Evolutionary conservation across 2,888 invertebrate genomes (phyloP).

Genomic region (Physocephala rufipes): DNA sequence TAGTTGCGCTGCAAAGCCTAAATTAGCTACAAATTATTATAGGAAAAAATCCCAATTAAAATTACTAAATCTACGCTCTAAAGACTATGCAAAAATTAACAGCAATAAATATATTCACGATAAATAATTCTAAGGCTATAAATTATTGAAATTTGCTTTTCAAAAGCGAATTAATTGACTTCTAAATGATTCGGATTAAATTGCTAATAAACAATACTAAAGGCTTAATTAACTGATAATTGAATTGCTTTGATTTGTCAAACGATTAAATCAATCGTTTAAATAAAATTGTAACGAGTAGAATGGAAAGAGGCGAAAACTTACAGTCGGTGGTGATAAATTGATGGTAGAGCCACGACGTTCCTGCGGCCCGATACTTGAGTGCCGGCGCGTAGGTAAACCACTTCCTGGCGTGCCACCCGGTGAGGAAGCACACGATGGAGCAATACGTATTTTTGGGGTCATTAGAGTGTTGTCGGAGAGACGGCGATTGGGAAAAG

Average conservation of each 20-base stretch:
- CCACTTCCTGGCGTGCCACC: conserved; percentile 77
- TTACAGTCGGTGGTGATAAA: conserved; percentile 89
- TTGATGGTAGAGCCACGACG: conserved; percentile 84
- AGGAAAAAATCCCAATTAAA: too few relatives aligned
- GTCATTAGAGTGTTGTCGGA: conserved; percentile 93
- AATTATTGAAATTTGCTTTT: conserved; percentile 1
- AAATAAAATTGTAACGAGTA: not conserved
- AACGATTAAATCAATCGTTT: not conserved
- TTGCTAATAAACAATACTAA: not conserved
- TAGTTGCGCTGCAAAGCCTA: too few relatives aligned
- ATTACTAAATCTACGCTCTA: not conserved
- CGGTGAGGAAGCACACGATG: conserved; percentile 87
- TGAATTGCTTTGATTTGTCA: not conserved
- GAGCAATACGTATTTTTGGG: conserved; percentile 87
- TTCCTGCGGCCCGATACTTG: conserved; percentile 91
- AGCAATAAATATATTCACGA: too few relatives aligned
- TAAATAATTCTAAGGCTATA: not conserved
- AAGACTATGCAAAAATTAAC: not conserved
- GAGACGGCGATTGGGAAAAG: conserved; percentile 85
- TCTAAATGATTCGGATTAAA: not conserved
- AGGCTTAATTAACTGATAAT: not conserved
- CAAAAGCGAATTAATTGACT: not conserved
- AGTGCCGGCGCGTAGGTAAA: conserved; percentile 86
- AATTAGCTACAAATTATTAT: too few relatives aligned
- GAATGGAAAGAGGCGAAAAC: conserved; percentile 57